Evolutionary conservation across 2,888 invertebrate species (phyloP).

Genomic region (Julus scanicus): DNA sequence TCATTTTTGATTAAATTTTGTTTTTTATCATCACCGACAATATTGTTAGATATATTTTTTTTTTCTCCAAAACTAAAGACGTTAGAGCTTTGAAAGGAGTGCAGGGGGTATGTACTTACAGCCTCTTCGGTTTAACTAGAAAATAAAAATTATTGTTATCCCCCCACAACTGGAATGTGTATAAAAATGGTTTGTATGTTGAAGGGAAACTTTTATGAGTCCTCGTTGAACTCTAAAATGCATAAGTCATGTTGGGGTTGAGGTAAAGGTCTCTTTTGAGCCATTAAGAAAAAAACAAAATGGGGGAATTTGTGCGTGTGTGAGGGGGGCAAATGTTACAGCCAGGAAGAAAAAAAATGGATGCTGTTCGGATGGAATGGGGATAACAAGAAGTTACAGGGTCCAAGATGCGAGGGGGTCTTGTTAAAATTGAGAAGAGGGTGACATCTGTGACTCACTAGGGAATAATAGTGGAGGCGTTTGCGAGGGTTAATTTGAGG

Average conservation of each 20-base stretch:
- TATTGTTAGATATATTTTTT: neutral
- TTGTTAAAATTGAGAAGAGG: constrained; percentile 24
- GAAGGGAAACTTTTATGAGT: constrained; percentile 17
- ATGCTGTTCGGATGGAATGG: neutral
- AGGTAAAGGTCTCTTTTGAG: constrained; percentile 34
- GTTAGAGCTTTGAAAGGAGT: neutral
- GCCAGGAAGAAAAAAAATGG: neutral
- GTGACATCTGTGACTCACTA: constrained; percentile 24
- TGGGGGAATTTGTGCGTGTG: constrained; percentile 30
- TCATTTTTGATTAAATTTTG: neutral
- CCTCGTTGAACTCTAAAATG: constrained; percentile 25
- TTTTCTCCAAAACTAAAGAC: neutral
- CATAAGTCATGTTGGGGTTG: constrained; percentile 43
- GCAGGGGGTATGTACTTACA: neutral
- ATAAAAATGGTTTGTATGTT: constrained; percentile 19
- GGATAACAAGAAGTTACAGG: constrained; percentile 19
- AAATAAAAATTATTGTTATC: constrained; percentile 20
- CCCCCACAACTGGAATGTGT: constrained; percentile 37
- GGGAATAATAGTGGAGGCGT: constrained; percentile 6
- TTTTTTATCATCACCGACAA: neutral
- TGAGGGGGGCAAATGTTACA: constrained; percentile 8
- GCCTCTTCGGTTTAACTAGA: neutral
- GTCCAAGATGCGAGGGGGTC: constrained; percentile 39
- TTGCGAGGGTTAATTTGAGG: neutral
- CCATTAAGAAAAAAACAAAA: constrained; percentile 28